Evolutionary conservation across 2,797 vertebrate genomes (phyloP), one percentile per base, ranked within the genome.

Genomic region (Syngnathus rostellatus): DNA sequence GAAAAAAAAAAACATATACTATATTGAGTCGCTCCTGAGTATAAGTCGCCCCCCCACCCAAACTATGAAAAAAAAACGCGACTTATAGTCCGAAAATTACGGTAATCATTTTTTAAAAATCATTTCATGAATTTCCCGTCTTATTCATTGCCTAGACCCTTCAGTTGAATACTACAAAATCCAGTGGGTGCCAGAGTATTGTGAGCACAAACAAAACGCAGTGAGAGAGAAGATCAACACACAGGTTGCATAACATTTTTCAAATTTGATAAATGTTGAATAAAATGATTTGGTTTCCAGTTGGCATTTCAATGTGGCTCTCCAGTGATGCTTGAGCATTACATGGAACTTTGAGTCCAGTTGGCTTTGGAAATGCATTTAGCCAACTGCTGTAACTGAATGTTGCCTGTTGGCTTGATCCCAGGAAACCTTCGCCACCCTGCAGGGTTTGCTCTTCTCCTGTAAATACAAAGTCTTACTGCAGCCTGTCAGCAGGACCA

Each of bases 381-480:
- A 40, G 1, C 10, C 19, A 21, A 23, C 12, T 23, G 40, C n/a
- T 14, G 39, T n/a, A 9, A 61, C 19, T 21, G 1, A 41, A 19
- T 61, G 8, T 61, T 58, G 31, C 37, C n/a, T 23, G 19, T 31
- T 53, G 37, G 31, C 38, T 14, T 68, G 31, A 3, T 69, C 31
- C 2, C 53, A 97, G 94, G 94, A 94, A 76, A 94, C 89, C 80
- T 91, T 93, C 37, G 83, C 93, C 67, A 91, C 91, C 78, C 90
- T 98, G 72, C 91, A 82, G 63, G 88, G 89, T 16, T 78, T 98
- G 59, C 87, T 90, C 10, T 98, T 96, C 86, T 93, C 94, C 69
- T 98, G 95, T 78, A 95, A 93, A 79, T 98, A 98, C 48, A 92
- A 92, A 87, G 93, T 98, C 75, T 87, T 89, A 0, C 87, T 97